Percentiles rank a stretch among this genome's conserved stretches.
phyloP scores from a whole-genome alignment of 1,140 invertebrate genomes.

The Frieseomelitta varia region DNA sequence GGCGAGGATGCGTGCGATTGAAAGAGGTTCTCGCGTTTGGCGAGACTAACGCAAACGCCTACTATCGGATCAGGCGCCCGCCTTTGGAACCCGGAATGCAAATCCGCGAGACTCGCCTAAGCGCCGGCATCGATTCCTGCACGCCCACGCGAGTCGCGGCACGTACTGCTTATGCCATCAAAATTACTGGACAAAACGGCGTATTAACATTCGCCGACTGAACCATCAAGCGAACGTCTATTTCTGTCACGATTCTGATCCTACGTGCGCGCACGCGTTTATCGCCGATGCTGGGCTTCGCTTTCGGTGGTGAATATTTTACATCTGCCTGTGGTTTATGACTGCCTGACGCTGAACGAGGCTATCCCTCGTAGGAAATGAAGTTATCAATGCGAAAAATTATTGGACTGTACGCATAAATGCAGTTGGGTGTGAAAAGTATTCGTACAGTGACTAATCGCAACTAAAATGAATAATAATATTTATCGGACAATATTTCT shows the following conservation, averaged over 20 bases:
- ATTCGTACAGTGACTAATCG: no score
- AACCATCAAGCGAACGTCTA: constrained; percentile 10
- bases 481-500: no score
- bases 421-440: no score
- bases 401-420: neutral
- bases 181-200: constrained; percentile 25
- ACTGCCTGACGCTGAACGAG: neutral
- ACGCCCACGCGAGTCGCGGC: constrained; percentile 28
- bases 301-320: neutral
- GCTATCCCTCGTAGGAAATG: neutral
- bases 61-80: constrained; percentile 42
- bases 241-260: neutral
- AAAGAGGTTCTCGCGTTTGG: neutral
- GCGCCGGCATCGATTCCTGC: constrained; percentile 40
- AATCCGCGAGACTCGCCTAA: constrained; percentile 60
- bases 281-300: neutral
- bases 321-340: neutral
- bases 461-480: no score
- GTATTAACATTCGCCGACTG: constrained; percentile 9
- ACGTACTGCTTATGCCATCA: constrained; percentile 18
- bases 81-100: constrained; percentile 65
- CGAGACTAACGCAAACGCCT: constrained; percentile 41
- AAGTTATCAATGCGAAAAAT: neutral
- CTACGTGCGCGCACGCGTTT: neutral
- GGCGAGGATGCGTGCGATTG: neutral